Conservation (phyloP, 2,797 vertebrate species). For the Avahi laniger region DNA sequence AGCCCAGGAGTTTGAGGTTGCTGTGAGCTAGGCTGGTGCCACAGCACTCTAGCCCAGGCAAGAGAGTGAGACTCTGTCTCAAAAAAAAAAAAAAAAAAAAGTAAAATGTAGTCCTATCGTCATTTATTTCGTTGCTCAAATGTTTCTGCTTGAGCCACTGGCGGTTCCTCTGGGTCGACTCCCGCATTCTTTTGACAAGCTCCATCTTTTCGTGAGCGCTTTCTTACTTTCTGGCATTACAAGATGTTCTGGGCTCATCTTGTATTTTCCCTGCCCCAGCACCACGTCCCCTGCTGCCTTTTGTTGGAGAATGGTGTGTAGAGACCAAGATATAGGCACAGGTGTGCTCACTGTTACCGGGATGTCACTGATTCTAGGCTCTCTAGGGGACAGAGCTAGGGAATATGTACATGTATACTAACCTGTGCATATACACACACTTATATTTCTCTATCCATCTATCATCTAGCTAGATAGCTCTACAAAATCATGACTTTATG, state of each 20-base stretch:
- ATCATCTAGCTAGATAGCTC: too few relatives aligned
- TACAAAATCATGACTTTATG: background rate
- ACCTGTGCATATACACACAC: background rate
- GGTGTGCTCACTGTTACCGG: background rate
- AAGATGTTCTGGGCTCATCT: background rate
- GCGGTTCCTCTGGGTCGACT: background rate
- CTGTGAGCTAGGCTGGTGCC: too few relatives aligned
- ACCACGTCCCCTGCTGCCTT: background rate
- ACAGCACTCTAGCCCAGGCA: too few relatives aligned
- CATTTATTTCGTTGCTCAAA: background rate
- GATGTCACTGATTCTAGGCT: background rate
- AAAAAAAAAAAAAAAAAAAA: too few relatives aligned
- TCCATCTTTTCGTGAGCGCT: background rate
- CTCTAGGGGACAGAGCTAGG: background rate
- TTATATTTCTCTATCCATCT: background rate
- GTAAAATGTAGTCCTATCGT: background rate
- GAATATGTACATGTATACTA: accelerated
- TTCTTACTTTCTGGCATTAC: background rate
- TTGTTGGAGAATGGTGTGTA: background rate
- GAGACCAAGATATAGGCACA: background rate
- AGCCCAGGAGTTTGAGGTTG: too few relatives aligned
- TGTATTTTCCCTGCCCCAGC: background rate
- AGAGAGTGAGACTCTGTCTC: too few relatives aligned
- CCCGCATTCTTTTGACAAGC: background rate
- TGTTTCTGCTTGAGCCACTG: accelerated